These are phyloP conservation scores for Typhlichthys subterraneus DNA, from an alignment of 2,797 vertebrate genomes.

Conservation along the genomic window DNA sequence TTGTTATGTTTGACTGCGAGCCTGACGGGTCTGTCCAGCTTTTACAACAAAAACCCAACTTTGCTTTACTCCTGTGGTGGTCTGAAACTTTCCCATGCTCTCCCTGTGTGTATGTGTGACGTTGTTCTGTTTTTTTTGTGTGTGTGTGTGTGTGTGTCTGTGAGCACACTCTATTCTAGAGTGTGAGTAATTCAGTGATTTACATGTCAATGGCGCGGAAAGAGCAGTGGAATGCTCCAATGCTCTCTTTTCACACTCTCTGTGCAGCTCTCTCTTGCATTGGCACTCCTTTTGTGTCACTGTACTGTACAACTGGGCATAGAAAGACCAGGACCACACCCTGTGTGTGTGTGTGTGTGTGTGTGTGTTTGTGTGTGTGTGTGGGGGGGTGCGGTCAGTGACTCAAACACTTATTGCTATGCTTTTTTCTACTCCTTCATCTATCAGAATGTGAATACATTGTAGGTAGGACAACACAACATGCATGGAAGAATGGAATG, in stretches of 20 bases:
- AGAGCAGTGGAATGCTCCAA: slow-evolving; percentile 59
- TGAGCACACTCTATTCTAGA: slow-evolving; percentile 30
- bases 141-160: slow-evolving; percentile 57
- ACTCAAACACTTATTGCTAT: slow-evolving; percentile 54
- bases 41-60: background rate
- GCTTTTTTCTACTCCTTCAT: slow-evolving; percentile 13
- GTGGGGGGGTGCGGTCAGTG: slow-evolving; percentile 28
- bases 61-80: slow-evolving; percentile 47
- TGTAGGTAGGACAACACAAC: slow-evolving; percentile 43
- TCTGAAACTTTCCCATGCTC: slow-evolving; percentile 73
- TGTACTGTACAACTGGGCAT: slow-evolving; percentile 53
- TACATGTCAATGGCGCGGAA: slow-evolving; percentile 68
- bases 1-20: slow-evolving; percentile 27
- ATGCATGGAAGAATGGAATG: slow-evolving; percentile 26
- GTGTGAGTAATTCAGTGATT: slow-evolving; percentile 64
- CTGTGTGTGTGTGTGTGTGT: background rate
- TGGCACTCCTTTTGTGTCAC: slow-evolving; percentile 69
- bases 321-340: slow-evolving; percentile 47
- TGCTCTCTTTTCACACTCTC: background rate
- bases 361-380: too few species aligned
- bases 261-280: background rate
- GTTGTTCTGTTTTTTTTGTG: slow-evolving; percentile 42
- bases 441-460: too few species aligned
- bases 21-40: slow-evolving; percentile 4
- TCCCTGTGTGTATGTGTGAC: slow-evolving; percentile 44